phyloP scores from a whole-genome alignment of 1,140 invertebrate genomes.

The Venturia canescens region DNA sequence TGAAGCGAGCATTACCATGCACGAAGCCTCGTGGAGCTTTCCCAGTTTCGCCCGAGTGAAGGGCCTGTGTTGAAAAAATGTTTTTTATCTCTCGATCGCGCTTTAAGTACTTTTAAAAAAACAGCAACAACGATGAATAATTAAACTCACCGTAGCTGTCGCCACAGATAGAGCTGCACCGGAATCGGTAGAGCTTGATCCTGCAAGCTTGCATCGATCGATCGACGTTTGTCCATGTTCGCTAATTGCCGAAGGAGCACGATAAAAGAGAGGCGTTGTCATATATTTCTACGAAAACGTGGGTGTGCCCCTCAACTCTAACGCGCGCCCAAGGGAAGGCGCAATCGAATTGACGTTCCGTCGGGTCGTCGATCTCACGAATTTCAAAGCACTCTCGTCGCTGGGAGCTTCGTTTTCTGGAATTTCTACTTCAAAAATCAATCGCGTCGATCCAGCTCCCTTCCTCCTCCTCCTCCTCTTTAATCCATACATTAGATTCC shows the following conservation, averaged over 20 bases:
- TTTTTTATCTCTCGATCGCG: neutral
- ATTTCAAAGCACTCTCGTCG: constrained; percentile 2
- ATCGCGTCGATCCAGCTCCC: too few species aligned
- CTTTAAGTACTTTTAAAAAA: neutral
- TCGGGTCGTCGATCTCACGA: constrained; percentile 39
- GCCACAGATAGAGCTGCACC: constrained; percentile 98
- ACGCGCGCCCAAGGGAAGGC: neutral
- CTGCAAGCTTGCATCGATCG: constrained; percentile 77
- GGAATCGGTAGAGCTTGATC: constrained; percentile 94
- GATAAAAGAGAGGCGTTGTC: neutral
- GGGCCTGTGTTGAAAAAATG: constrained; percentile 80
- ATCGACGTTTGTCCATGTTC: constrained; percentile 70
- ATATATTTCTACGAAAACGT: constrained; percentile 6
- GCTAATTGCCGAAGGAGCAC: constrained; percentile 29
- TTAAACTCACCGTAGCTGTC: constrained; percentile 89
- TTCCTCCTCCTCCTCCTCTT: too few species aligned
- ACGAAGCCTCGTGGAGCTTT: constrained; percentile 97
- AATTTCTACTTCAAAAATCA: neutral
- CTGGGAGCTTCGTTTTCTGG: neutral
- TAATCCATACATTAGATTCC: too few species aligned
- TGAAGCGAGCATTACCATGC: constrained; percentile 86
- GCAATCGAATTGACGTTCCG: constrained; percentile 31
- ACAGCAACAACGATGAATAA: neutral
- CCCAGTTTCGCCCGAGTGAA: constrained; percentile 95
- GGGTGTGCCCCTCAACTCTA: constrained; percentile 35